These are phyloP conservation scores for Protonemura montana DNA, from an alignment of 2,888 invertebrate species.

Conservation along the genomic window DNA sequence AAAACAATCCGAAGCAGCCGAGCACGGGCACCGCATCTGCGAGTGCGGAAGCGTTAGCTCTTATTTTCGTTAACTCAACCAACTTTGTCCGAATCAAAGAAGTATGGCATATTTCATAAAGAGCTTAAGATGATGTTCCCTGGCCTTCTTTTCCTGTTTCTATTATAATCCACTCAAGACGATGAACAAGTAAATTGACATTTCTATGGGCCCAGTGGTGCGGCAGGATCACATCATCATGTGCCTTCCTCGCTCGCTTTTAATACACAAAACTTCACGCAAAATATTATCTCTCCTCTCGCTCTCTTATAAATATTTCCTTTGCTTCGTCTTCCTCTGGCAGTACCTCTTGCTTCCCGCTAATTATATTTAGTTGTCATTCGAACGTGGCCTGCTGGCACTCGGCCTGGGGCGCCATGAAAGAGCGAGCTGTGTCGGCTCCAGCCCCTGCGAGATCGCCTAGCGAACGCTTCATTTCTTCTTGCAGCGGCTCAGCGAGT, in stretches of 20 bases:
- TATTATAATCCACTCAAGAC: conserved; percentile 44
- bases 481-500: conserved; percentile 64
- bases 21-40: neutral
- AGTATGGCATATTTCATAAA: conserved; percentile 40
- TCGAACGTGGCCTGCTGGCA: conserved; percentile 36
- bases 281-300: conserved; percentile 40
- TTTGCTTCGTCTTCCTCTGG: neutral
- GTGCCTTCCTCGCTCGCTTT: conserved; percentile 40
- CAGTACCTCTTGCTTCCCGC: conserved; percentile 37
- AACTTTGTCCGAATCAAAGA: conserved; percentile 39
- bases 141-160: conserved; percentile 42
- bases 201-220: conserved; percentile 48
- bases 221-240: conserved; percentile 45
- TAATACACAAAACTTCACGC: conserved; percentile 41
- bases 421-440: neutral
- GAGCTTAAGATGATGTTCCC: conserved; percentile 32
- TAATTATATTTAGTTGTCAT: conserved; percentile 46
- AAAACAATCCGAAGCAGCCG: conserved; percentile 42
- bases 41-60: neutral
- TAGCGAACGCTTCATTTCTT: neutral
- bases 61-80: conserved; percentile 27
- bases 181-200: conserved; percentile 48
- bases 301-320: conserved; percentile 35
- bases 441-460: too few species aligned
- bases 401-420: neutral